A percentile compares a stretch with the other conserved stretches of the same genome.
These are phyloP conservation scores for Zophobas morio DNA, from an alignment of 1,140 invertebrate species.

Conservation along the genomic window DNA sequence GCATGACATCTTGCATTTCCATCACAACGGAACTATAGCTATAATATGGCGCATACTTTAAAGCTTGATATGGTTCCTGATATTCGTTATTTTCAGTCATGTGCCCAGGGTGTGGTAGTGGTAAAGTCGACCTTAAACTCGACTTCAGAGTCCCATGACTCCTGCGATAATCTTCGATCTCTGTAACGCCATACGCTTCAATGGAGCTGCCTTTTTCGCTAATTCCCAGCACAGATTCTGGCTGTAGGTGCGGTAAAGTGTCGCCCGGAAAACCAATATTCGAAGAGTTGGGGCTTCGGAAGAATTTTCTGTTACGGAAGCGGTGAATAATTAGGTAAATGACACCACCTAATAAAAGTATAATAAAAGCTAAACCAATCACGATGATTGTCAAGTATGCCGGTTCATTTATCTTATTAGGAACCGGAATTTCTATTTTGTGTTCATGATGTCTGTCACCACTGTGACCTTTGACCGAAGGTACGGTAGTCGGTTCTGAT, in stretches of 20 bases:
- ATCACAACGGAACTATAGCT: conserved; percentile 84
- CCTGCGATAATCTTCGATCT: conserved; percentile 65
- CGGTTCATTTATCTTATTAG: conserved; percentile 80
- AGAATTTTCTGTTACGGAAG: conserved; percentile 84
- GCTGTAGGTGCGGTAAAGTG: conserved; percentile 60
- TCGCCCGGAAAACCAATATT: conserved; percentile 69
- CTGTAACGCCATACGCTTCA: conserved; percentile 66
- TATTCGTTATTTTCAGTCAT: conserved; percentile 81
- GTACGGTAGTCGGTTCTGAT: conserved; percentile 65
- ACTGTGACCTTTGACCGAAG: conserved; percentile 68
- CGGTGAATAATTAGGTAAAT: conserved; percentile 85
- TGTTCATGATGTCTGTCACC: conserved; percentile 66
- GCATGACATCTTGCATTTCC: conserved; percentile 81
- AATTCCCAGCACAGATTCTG: conserved; percentile 58
- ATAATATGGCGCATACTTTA: conserved; percentile 84
- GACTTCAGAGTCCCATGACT: conserved; percentile 68
- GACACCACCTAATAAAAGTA: conserved; percentile 80
- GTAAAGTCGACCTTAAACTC: conserved; percentile 70
- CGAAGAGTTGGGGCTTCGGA: conserved; percentile 80
- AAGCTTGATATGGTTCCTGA: conserved; percentile 84
- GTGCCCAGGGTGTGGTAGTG: conserved; percentile 70
- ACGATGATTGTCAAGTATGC: conserved; percentile 87
- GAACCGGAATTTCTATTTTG: conserved; percentile 73
- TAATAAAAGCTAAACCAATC: conserved; percentile 83
- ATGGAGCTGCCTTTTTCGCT: conserved; percentile 64